Evolutionary conservation across 2,888 invertebrate species (phyloP).

Genomic region (Cylloceria caligata): DNA sequence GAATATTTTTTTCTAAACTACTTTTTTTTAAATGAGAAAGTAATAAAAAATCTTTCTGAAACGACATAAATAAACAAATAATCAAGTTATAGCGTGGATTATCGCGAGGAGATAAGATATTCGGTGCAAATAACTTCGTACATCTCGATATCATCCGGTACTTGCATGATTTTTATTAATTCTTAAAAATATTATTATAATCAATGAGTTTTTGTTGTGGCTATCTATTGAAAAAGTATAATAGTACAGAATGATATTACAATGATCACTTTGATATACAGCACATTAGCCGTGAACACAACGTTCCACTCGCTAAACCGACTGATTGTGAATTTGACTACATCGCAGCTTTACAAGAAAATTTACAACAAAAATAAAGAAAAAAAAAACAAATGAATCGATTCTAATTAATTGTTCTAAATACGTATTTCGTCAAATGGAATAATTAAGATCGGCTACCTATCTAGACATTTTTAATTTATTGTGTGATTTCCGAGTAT

Average conservation of each 20-base stretch:
- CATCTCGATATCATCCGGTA: constrained; percentile 46
- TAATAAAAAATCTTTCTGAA: too few species aligned
- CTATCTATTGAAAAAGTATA: constrained; percentile 55
- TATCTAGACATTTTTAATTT: constrained; percentile 51
- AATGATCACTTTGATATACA: constrained; percentile 53
- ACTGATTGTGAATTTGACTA: constrained; percentile 33
- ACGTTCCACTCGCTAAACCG: constrained; percentile 23
- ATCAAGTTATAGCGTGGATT: neutral
- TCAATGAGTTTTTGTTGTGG: constrained; percentile 54
- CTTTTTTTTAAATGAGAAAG: too few species aligned
- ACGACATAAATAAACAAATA: neutral
- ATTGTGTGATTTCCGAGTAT: constrained; percentile 51
- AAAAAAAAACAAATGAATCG: constrained; percentile 29
- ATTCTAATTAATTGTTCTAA: constrained; percentile 24
- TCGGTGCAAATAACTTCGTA: constrained; percentile 7
- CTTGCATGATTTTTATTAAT: constrained; percentile 61
- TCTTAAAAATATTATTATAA: constrained; percentile 58
- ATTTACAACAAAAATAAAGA: constrained; percentile 31
- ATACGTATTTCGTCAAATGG: constrained; percentile 40
- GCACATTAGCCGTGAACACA: constrained; percentile 43
- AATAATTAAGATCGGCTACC: constrained; percentile 59
- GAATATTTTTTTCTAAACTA: too few species aligned
- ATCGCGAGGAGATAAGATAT: neutral
- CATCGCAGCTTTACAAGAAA: constrained; percentile 30
- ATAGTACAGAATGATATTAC: constrained; percentile 52